Base-by-base conservation (phyloP, 2,797 vertebrate genomes). In the Phoebastria nigripes region DNA sequence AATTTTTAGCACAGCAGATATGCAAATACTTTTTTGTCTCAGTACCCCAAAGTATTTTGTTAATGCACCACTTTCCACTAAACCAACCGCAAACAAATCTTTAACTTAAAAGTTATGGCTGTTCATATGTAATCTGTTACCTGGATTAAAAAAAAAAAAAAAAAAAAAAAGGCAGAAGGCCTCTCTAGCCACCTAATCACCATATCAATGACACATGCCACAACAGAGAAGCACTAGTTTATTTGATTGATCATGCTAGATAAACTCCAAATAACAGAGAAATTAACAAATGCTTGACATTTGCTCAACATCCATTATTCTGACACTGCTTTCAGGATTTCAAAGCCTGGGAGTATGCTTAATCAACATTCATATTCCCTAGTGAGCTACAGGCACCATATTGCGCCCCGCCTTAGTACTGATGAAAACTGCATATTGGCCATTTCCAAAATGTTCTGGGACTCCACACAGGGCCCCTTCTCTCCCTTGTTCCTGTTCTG, bases 281-380 rank as follows among this genome's bases (percentile, higher is more conserved):
- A 99, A 99, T 99, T 99, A 99, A 99, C 99, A 99, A 99, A 99
- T 99, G 99, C 99, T 99, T 99, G 99, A 99, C 99, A 99, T 99
- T 99, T 99, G 99, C 99, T 99, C 99, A 99, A 99, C 99, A 99
- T 99, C 99, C 99, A 99, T 99, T 99, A 99, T 99, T 99, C 99
- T 99, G 99, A 99, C 99, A 99, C 99, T 98, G 99, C 99, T 99
- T 98, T 99, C 98, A 99, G 99, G 99, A 99, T 99, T 99, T 99
- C 99, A 99, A 99, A 99, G 99, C 99, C 99, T 99, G 98, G 99
- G 99, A 99, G 99, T 99, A 99, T 99, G 99, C 99, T 99, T 99
- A 99, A 99, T 99, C 99, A 99, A 99, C 99, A 99, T 99, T 99
- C 99, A 99, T 99, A 99, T 99, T 99, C 99, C 99, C 99, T 95